Percentiles rank a stretch among this genome's conserved stretches.
phyloP scores from a whole-genome alignment of 2,888 invertebrate genomes.

The Ectemnius continuus region DNA sequence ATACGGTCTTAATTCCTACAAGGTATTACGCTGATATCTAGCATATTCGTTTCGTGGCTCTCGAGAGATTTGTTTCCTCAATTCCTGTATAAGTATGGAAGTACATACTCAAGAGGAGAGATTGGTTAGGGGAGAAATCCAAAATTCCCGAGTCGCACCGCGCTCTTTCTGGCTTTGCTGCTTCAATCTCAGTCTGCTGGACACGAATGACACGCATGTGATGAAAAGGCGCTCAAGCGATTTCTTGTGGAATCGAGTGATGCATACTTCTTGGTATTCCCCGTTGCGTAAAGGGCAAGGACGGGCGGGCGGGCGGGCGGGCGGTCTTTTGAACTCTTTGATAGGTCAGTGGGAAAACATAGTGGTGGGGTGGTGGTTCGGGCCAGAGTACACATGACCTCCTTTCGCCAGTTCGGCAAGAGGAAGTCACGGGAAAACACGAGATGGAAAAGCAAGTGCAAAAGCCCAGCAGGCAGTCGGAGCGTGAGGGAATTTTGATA shows the following conservation, averaged over 20 bases:
- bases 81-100: background rate
- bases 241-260: slow-evolving; percentile 33
- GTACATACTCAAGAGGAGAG: background rate
- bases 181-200: background rate
- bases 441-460: slow-evolving; percentile 8
- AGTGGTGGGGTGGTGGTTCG: slow-evolving; percentile 11
- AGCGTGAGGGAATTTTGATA: too few relatives aligned
- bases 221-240: slow-evolving; percentile 26
- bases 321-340: slow-evolving; percentile 34
- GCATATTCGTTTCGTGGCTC: background rate
- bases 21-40: background rate
- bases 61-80: background rate
- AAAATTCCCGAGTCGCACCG: slow-evolving; percentile 12
- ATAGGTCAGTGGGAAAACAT: slow-evolving; percentile 35
- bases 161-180: background rate
- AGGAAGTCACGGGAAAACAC: slow-evolving; percentile 21
- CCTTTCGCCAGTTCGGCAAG: slow-evolving; percentile 1
- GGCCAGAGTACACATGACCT: slow-evolving; percentile 16
- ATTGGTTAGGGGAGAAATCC: background rate
- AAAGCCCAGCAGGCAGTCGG: too few relatives aligned
- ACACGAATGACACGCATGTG: slow-evolving; percentile 15
- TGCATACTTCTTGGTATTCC: background rate
- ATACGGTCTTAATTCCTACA: slow-evolving; percentile 4
- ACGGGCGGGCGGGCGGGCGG: slow-evolving; percentile 16
- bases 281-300: background rate